Conservation (phyloP, 2,113 vertebrate species). For the Clarias gariepinus region DNA sequence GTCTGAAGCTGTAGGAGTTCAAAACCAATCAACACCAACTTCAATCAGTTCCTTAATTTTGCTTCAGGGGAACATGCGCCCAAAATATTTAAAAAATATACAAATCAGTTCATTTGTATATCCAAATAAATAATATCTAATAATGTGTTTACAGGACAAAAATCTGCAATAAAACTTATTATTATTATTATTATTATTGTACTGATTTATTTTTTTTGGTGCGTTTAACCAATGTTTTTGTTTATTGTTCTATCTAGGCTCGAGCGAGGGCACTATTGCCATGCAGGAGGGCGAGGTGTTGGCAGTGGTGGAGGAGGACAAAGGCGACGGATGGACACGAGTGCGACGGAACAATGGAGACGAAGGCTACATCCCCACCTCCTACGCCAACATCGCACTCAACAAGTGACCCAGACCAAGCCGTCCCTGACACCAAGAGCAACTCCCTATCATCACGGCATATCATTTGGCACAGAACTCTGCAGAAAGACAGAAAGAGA, state of each 20-base stretch:
- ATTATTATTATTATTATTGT: background rate
- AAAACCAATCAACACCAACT: background rate
- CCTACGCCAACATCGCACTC: constrained; percentile 80
- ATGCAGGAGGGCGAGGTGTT: constrained; percentile 86
- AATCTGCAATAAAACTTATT: background rate
- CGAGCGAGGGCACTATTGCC: constrained; percentile 86
- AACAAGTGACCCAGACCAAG: constrained; percentile 65
- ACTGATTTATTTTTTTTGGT: background rate
- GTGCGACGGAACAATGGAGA: constrained; percentile 81
- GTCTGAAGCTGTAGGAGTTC: background rate
- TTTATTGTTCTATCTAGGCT: constrained; percentile 66
- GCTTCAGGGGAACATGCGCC: background rate
- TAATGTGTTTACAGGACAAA: background rate
- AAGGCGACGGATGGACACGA: constrained; percentile 88
- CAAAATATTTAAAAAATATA: background rate
- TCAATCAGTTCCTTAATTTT: background rate
- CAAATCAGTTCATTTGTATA: background rate
- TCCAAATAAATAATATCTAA: background rate
- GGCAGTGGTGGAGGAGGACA: constrained; percentile 85
- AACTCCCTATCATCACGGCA: constrained; percentile 33
- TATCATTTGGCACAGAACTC: constrained; percentile 23
- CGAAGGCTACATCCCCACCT: constrained; percentile 88
- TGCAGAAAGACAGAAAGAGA: background rate
- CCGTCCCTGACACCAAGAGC: constrained; percentile 21
- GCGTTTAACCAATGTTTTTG: background rate